phyloP scores from a whole-genome alignment of 92 coral and sea anemone genomes.

The Montipora capitata region DNA sequence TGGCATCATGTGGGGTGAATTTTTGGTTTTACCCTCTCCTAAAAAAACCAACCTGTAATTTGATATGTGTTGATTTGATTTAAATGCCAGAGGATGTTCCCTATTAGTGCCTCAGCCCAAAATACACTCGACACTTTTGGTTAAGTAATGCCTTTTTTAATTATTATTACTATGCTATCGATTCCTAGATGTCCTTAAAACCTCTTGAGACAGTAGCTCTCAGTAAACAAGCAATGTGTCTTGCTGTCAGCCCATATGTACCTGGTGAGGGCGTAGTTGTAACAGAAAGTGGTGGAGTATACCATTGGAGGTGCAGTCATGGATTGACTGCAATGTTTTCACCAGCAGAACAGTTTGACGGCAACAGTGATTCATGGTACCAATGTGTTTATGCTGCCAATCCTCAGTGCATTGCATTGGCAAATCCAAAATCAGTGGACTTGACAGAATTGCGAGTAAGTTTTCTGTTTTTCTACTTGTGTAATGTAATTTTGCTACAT shows the following conservation, averaged over 20 bases:
- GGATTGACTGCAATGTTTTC: constrained; percentile 38
- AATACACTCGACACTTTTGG: too few species aligned
- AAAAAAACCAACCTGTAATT: too few species aligned
- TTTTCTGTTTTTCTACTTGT: neutral
- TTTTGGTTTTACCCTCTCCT: too few species aligned
- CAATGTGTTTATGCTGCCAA: constrained; percentile 90
- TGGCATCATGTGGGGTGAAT: too few species aligned
- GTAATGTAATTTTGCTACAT: too few species aligned
- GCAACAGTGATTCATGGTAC: constrained; percentile 73
- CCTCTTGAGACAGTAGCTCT: constrained; percentile 81
- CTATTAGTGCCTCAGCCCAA: neutral
- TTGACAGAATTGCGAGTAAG: constrained; percentile 89
- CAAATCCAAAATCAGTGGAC: constrained; percentile 74
- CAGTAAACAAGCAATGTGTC: constrained; percentile 70
- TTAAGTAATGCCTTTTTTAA: too few species aligned
- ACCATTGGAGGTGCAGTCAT: constrained; percentile 78
- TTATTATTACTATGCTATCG: neutral
- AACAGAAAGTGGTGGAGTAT: constrained; percentile 83
- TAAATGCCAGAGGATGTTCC: too few species aligned
- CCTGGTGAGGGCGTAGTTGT: constrained; percentile 85
- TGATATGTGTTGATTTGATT: too few species aligned
- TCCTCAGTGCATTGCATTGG: constrained; percentile 87
- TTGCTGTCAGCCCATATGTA: constrained; percentile 85
- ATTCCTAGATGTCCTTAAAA: constrained; percentile 49
- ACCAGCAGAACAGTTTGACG: constrained; percentile 46